Evolutionary conservation across 2,797 vertebrate genomes (phyloP), one percentile per base, ranked within the genome.

Genomic region (Neostethus bicornis): DNA sequence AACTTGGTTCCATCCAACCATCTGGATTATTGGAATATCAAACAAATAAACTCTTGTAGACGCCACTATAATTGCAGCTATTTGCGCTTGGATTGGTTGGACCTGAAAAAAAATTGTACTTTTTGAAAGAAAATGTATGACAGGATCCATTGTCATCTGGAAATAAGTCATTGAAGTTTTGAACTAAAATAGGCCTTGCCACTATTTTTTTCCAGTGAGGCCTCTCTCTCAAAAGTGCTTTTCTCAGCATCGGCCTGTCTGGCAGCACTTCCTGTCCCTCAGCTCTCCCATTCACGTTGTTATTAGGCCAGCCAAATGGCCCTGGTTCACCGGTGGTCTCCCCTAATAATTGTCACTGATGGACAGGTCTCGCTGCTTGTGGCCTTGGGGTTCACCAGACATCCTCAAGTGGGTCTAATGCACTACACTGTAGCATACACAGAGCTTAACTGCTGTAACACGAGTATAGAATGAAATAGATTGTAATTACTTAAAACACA

Each of bases 211-310:
- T 83, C 73, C 39, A 58, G 67, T 52, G 69, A 75, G 86, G 73
- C 80, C 64, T 84, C 78, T 69, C 72, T 79, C 51, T 81, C 70
- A 90, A 90, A 94, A 92, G 79, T 89, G 86, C 91, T 93, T 92
- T 88, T 85, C 89, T 94, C 93, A 94, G 93, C 91, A 93, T 82
- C 77, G 90, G 85, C 91, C 91, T 92, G 93, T 94, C 94, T 96
- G 91, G 89, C 90, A 86, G 83, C 51, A 76, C 93, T 96, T 96
- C 95, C 95, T 95, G 92, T 93, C 89, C 87, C 90, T 92, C 89
- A 83, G 85, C 80, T 91, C 76, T 91, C 90, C 81, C 87, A 82
- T 83, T 85, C 90, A 81, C 86, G 79, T 87, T 91, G 91, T 91
- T 90, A 92, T 92, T 91, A 89, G 87, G 93, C 88, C 92, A 90